Evolutionary conservation across 2,113 vertebrate genomes (phyloP), one percentile per base, ranked within the genome.

Genomic region (Sclerurus mexicanus): DNA sequence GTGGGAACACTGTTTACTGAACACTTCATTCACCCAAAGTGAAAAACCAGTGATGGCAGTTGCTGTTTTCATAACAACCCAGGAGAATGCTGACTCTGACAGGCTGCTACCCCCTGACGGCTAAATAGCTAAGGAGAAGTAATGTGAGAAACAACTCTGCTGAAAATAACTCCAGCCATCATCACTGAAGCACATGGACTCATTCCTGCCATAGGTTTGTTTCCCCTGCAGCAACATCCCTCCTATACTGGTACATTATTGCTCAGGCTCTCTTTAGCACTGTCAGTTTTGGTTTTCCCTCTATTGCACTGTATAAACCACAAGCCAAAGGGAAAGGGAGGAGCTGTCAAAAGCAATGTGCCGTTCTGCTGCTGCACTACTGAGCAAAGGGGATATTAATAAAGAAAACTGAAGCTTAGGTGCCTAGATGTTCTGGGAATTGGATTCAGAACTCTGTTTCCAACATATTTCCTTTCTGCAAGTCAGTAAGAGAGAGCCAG

Each of bases 31-130:
- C 94, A 87, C 83, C 91, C 94, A 83, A 95, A 90, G 96, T 92
- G 71, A 94, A 97, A 97, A 97, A 96, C 71, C 93, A 93, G 66
- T 79, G 92, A 77, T 96, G 91, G 76, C 96, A 95, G 94, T 96
- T 95, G 50, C 96, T 97, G 63, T 98, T 98, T 98, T 98, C 92
- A 55, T 97, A 96, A 98, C 85, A 96, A 85, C 93, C 75, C 81
- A 96, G 96, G 95, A 94, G 90, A 94, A 95, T 9, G 1, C 91
- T n/a, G 72, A 91, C 71, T 94, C 92, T 97, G 95, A 97, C 96
- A 97, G 96, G 46, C 94, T 87, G 83, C 93, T 96, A 90, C 71
- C 71, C 63, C 73, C 66, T 88, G 85, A 95, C 75, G 81, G 87
- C 83, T 89, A 84, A 79, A 55, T 87, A 91, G 88, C 60, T 85